Conservation (phyloP, 53 echinoderm and acorn worm species). For the Paracentrotus lividus region DNA sequence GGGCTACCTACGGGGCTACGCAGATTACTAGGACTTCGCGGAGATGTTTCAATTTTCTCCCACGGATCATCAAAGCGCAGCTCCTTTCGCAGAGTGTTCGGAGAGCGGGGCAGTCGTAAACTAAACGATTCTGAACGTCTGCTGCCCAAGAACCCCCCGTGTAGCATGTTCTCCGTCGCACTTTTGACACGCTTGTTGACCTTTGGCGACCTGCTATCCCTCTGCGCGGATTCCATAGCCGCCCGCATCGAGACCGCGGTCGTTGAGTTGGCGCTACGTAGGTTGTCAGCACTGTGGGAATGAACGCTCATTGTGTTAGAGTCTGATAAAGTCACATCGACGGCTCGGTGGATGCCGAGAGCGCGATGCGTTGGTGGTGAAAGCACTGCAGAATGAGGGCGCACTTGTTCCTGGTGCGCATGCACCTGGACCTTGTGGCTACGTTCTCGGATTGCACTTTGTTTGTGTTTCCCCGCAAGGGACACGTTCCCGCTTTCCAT, state of each 20-base stretch:
- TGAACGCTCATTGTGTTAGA: conserved; percentile 37
- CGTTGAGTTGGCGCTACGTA: conserved; percentile 22
- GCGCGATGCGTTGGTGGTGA: conserved; percentile 28
- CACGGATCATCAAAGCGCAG: conserved; percentile 85
- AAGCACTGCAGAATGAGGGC: conserved; percentile 54
- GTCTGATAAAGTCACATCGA: conserved; percentile 61
- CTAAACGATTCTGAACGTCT: conserved; percentile 68
- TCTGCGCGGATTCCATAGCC: conserved; percentile 18
- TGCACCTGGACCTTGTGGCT: neutral
- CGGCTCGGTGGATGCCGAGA: neutral
- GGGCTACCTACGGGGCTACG: conserved; percentile 49
- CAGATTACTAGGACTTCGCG: conserved; percentile 15
- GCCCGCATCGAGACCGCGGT: conserved; percentile 6
- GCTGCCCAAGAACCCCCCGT: conserved; percentile 40
- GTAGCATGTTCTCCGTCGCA: conserved; percentile 56
- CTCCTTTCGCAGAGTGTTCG: conserved; percentile 56
- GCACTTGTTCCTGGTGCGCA: conserved; percentile 32
- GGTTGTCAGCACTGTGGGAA: conserved; percentile 50
- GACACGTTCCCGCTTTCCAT: neutral
- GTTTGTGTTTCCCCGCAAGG: conserved; percentile 43
- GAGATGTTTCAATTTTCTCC: conserved; percentile 64
- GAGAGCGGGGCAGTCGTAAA: conserved; percentile 76
- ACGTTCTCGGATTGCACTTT: conserved; percentile 55
- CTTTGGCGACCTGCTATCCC: conserved; percentile 29
- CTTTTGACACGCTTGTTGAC: conserved; percentile 42